Conservation (phyloP, 1,140 invertebrate genomes). For the Drosophila pachea region DNA sequence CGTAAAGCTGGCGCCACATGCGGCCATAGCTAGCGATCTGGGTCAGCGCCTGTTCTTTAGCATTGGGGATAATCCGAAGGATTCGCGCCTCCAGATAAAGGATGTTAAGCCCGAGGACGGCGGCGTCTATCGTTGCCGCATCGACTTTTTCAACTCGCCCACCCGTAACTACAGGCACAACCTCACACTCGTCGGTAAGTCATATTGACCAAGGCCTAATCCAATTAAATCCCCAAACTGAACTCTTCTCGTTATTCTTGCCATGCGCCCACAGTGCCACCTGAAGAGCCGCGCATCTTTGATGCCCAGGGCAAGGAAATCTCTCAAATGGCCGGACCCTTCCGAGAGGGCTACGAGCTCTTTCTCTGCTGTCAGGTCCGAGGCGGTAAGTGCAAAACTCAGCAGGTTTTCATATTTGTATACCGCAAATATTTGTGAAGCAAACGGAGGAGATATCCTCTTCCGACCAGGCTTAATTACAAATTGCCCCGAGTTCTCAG, state of each 20-base stretch:
- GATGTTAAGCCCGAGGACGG: constrained; percentile 86
- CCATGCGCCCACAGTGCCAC: constrained; percentile 82
- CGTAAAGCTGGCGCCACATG: constrained; percentile 83
- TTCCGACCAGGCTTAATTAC: too few species aligned
- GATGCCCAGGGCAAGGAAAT: constrained; percentile 89
- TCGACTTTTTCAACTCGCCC: constrained; percentile 91
- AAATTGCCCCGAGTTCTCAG: too few species aligned
- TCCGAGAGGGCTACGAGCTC: constrained; percentile 89
- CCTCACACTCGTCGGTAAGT: constrained; percentile 90
- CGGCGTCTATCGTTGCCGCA: constrained; percentile 89
- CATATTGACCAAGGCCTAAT: not conserved
- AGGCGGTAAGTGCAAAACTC: constrained; percentile 84
- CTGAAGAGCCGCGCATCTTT: constrained; percentile 88
- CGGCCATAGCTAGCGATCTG: constrained; percentile 86
- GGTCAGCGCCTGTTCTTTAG: constrained; percentile 88
- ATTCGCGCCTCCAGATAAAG: constrained; percentile 86
- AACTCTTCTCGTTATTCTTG: constrained; percentile 60
- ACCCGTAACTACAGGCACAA: constrained; percentile 91
- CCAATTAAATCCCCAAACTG: too few species aligned
- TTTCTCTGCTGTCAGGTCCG: constrained; percentile 89
- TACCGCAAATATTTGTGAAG: not conserved
- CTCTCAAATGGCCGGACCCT: constrained; percentile 87
- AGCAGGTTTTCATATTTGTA: constrained; percentile 3
- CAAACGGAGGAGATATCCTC: too few species aligned
- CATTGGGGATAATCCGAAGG: constrained; percentile 84